phyloP scores from a whole-genome alignment of 1,140 invertebrate species.

The Samia ricini region DNA sequence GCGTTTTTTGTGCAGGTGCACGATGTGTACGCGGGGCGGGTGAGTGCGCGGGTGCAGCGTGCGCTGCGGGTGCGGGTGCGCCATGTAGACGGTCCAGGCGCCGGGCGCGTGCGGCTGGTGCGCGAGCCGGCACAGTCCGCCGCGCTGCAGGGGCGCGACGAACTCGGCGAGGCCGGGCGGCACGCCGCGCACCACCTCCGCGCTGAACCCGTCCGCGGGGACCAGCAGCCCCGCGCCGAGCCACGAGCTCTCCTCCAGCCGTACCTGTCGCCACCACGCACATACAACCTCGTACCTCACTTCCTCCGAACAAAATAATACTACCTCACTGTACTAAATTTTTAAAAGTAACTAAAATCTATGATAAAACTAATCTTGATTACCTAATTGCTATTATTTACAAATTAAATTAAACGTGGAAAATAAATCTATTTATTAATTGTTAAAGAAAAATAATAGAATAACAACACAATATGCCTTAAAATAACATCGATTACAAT shows the following conservation, averaged over 20 bases:
- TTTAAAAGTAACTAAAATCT: too few species aligned
- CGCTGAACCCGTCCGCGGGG: conserved; percentile 98
- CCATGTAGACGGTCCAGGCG: conserved; percentile 97
- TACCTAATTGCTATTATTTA: too few species aligned
- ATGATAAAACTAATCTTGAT: too few species aligned
- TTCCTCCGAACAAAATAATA: too few species aligned
- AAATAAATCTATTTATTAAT: too few species aligned
- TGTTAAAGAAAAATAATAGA: too few species aligned
- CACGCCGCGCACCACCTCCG: conserved; percentile 95
- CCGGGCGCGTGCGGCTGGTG: conserved; percentile 94
- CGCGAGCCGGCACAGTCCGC: conserved; percentile 92
- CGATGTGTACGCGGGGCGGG: conserved; percentile 86
- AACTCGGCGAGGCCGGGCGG: conserved; percentile 96
- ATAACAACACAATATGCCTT: too few species aligned
- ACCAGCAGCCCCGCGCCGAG: conserved; percentile 94
- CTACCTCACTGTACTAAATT: too few species aligned
- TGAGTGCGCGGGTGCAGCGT: conserved; percentile 62
- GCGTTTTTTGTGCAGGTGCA: conserved; percentile 94
- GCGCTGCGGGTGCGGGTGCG: conserved; percentile 72
- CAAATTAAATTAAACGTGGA: too few species aligned
- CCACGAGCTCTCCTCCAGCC: conserved; percentile 89
- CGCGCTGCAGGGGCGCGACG: conserved; percentile 90
- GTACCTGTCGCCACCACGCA: conserved; percentile 48
- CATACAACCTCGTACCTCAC: not conserved
- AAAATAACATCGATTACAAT: too few species aligned